Conservation (phyloP, 1,140 invertebrate species). For the Thaumatotibia leucotreta region DNA sequence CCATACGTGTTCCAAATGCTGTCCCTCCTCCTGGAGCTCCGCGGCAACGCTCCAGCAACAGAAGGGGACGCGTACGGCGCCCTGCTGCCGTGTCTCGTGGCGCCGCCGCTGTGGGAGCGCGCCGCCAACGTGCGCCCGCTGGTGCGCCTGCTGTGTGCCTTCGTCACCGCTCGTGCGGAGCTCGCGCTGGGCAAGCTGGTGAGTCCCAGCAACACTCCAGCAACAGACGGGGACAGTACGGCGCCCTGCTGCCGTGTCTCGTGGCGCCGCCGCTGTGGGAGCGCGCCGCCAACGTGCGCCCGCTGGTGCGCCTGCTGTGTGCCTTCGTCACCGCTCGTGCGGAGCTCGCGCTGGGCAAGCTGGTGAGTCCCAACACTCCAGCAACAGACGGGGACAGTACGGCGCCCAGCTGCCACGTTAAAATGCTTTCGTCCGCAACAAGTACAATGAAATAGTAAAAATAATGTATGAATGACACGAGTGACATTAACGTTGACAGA, state of each 20-base stretch:
- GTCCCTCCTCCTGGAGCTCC: slow-evolving; percentile 92
- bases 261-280: slow-evolving; percentile 93
- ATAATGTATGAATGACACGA: no score
- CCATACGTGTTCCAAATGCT: slow-evolving; percentile 99
- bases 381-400: slow-evolving; percentile 73
- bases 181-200: slow-evolving; percentile 87
- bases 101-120: slow-evolving; percentile 94
- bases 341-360: slow-evolving; percentile 76
- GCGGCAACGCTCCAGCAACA: slow-evolving; percentile 63
- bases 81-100: slow-evolving; percentile 91
- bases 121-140: slow-evolving; percentile 94
- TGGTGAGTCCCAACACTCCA: no score
- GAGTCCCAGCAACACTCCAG: no score
- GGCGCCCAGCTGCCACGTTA: slow-evolving; percentile 90
- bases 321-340: slow-evolving; percentile 52
- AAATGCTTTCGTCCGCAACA: no score
- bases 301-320: slow-evolving; percentile 89
- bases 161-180: slow-evolving; percentile 84
- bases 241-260: slow-evolving; percentile 90
- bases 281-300: slow-evolving; percentile 90
- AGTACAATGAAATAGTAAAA: no score
- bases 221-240: slow-evolving; percentile 77
- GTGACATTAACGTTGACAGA: no score
- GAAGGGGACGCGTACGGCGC: slow-evolving; percentile 89
- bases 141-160: slow-evolving; percentile 92